Percentiles rank a stretch among this genome's conserved stretches.
Conservation (phyloP, 2,888 invertebrate genomes). For the Acanthosepion lycidas region DNA sequence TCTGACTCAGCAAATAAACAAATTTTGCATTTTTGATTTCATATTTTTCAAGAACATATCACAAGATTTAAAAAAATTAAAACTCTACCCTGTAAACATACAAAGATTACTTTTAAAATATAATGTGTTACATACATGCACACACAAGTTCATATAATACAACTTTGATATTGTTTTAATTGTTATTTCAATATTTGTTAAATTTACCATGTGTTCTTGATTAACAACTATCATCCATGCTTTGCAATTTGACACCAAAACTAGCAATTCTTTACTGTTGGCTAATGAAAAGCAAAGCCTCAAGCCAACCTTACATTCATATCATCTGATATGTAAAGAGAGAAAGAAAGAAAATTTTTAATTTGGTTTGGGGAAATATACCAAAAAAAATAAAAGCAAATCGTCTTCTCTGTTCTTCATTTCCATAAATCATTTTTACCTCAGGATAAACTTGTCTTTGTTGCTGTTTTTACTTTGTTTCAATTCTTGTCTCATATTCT, state of each 20-base stretch:
- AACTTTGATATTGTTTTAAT: too few species aligned
- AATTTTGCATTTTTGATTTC: too few species aligned
- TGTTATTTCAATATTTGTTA: neutral
- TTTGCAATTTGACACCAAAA: neutral
- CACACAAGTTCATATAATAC: too few species aligned
- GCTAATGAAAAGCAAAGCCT: neutral
- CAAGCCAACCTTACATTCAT: neutral
- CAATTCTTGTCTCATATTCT: neutral
- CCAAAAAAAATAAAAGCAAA: neutral
- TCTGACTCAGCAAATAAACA: too few species aligned
- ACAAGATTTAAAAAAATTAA: too few species aligned
- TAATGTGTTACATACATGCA: too few species aligned
- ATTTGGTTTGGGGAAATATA: too few species aligned
- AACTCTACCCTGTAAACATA: too few species aligned
- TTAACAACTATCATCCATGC: too few species aligned
- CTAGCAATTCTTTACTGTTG: neutral
- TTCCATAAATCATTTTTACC: neutral
- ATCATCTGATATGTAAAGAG: neutral
- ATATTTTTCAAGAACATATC: too few species aligned
- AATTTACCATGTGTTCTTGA: neutral
- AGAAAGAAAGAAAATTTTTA: neutral
- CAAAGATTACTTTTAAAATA: too few species aligned
- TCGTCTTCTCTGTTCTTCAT: neutral
- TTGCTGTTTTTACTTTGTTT: neutral
- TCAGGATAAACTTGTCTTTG: neutral